Percentiles rank a stretch among this genome's conserved stretches.
phyloP scores from a whole-genome alignment of 2,113 vertebrate species.

The Sigmodon hispidus region DNA sequence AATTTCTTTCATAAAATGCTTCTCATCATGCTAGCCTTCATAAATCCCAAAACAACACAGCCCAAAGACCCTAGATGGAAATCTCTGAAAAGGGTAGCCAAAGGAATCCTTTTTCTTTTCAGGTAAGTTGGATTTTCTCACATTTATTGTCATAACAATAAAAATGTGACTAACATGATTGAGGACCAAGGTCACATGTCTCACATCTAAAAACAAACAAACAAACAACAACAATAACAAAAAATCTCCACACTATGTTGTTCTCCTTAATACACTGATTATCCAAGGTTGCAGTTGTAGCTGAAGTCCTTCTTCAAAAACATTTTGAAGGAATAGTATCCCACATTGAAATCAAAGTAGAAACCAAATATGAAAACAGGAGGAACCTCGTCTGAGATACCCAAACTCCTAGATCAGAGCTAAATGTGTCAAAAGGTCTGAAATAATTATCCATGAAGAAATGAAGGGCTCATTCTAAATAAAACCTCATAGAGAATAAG shows the following conservation, averaged over 20 bases:
- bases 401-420: not conserved
- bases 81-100: not conserved
- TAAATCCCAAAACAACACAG: not conserved
- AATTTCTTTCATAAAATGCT: not conserved
- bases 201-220: constrained; percentile 27
- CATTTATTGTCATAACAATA: not conserved
- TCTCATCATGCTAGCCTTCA: not conserved
- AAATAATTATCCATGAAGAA: constrained; percentile 22
- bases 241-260: not conserved
- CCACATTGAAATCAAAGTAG: constrained; percentile 27
- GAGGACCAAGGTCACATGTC: not conserved
- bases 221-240: too few relatives aligned
- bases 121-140: not conserved
- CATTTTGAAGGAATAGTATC: not conserved
- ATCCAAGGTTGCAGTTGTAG: not conserved
- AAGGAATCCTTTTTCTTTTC: not conserved
- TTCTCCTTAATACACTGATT: not conserved
- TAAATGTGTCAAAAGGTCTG: not conserved
- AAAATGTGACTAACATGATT: not conserved
- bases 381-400: not conserved
- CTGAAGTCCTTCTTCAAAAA: not conserved
- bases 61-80: not conserved
- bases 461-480: not conserved
- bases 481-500: not conserved
- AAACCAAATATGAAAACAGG: not conserved